Percentiles rank a stretch among this genome's conserved stretches.
These are phyloP conservation scores for Sialia sialis DNA, from an alignment of 2,113 vertebrate species.

Conservation along the genomic window DNA sequence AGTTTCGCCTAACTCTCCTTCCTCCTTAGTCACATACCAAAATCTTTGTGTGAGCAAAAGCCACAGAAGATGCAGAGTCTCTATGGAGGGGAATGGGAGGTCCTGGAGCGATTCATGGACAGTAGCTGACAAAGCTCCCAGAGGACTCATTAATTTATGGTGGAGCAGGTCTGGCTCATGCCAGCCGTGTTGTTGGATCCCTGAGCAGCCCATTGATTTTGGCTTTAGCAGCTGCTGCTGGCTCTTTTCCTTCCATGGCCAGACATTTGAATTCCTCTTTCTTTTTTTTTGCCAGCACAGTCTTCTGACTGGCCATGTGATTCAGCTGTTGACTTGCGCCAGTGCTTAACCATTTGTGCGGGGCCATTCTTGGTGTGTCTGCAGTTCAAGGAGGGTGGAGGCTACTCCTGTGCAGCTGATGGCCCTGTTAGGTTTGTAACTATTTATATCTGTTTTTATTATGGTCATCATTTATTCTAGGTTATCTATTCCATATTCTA, in stretches of 20 bases:
- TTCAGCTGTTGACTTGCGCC: not conserved
- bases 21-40: not conserved
- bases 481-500: not conserved
- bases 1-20: not conserved
- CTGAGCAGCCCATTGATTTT: not conserved
- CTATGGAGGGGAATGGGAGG: not conserved
- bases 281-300: not conserved
- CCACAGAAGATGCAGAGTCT: not conserved
- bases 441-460: not conserved
- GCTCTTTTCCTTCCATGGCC: not conserved
- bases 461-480: not conserved
- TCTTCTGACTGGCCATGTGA: not conserved
- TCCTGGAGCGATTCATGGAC: not conserved
- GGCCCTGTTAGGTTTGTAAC: not conserved
- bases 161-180: constrained; percentile 23
- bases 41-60: not conserved
- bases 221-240: constrained; percentile 8
- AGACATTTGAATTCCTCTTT: not conserved
- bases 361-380: not conserved
- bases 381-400: not conserved
- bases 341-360: not conserved
- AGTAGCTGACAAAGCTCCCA: constrained; percentile 12
- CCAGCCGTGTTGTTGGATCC: not conserved
- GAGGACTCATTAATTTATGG: not conserved
- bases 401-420: not conserved